Evolutionary conservation across 2,888 invertebrate genomes (phyloP).

Genomic region (Hylaea fasciaria): DNA sequence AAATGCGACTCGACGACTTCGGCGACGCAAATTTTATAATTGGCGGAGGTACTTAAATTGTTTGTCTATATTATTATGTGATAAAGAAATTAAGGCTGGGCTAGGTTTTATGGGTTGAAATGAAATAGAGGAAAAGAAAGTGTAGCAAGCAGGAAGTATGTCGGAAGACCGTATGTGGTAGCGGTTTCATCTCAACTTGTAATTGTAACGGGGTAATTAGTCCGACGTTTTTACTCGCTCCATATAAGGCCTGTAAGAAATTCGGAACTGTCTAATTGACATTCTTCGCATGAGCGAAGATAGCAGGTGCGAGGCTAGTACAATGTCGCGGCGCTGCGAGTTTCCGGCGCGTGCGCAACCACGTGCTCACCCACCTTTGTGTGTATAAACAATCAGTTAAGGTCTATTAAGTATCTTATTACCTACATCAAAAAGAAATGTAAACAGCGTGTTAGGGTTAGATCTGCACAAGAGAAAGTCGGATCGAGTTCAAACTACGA

Average conservation of each 20-base stretch:
- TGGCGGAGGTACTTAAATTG: conserved; percentile 6
- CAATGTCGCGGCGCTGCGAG: conserved; percentile 51
- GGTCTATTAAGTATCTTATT: conserved; percentile 53
- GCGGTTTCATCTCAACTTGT: conserved; percentile 33
- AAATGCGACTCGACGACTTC: background rate
- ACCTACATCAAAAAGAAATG: conserved; percentile 56
- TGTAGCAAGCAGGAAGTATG: conserved; percentile 16
- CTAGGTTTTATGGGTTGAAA: background rate
- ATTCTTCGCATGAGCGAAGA: conserved; percentile 60
- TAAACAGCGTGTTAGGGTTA: conserved; percentile 48
- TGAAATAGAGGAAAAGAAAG: conserved; percentile 28
- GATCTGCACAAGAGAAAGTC: conserved; percentile 13
- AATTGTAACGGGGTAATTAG: conserved; percentile 41
- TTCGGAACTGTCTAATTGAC: conserved; percentile 50
- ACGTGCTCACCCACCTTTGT: conserved; percentile 57
- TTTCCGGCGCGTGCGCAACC: conserved; percentile 74
- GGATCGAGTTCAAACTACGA: background rate
- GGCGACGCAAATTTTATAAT: conserved; percentile 6
- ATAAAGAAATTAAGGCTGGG: no score
- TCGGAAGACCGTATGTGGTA: conserved; percentile 20
- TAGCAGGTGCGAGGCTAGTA: conserved; percentile 60
- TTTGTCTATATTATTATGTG: background rate
- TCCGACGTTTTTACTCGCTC: conserved; percentile 32
- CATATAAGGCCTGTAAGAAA: conserved; percentile 21
- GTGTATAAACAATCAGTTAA: conserved; percentile 55